Percentiles rank a stretch among this genome's conserved stretches.
phyloP scores from a whole-genome alignment of 2,888 invertebrate genomes.

The Morpho achilles region DNA sequence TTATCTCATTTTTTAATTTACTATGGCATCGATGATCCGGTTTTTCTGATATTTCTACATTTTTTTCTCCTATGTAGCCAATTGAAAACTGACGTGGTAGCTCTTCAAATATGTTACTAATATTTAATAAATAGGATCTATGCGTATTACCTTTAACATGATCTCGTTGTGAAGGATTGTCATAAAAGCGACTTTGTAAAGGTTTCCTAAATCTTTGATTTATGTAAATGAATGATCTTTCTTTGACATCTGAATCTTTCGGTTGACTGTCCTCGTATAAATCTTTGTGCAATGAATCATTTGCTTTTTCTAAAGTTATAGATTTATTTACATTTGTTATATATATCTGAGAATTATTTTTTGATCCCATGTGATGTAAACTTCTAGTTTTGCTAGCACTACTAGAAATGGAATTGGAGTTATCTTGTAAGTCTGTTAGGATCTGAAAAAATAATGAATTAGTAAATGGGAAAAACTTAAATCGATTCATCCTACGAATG shows the following conservation, averaged over 20 bases:
- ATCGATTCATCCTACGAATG: not conserved
- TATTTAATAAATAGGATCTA: conserved; percentile 8
- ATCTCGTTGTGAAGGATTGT: conserved; percentile 4
- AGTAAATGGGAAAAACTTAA: not conserved
- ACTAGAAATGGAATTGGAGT: not conserved
- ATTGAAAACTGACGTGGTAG: conserved; percentile 10
- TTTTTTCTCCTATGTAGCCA: conserved; percentile 12
- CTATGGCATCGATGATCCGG: conserved; percentile 1
- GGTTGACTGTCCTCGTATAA: conserved; percentile 39
- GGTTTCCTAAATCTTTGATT: conserved; percentile 43
- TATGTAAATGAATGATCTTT: conserved; percentile 55
- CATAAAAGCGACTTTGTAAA: conserved; percentile 1
- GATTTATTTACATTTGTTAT: not conserved
- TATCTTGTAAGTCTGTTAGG: not conserved
- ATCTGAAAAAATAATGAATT: conserved; percentile 3
- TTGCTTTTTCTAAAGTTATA: not conserved
- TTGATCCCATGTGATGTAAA: not conserved
- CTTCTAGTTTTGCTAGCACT: conserved; percentile 6
- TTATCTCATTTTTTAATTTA: not conserved
- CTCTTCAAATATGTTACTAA: conserved; percentile 15
- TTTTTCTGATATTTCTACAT: conserved; percentile 1
- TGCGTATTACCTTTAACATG: not conserved
- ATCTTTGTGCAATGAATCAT: conserved; percentile 33
- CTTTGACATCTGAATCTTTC: conserved; percentile 44
- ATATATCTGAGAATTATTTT: not conserved